Percentiles rank a stretch among this genome's conserved stretches.
Evolutionary conservation across 2,113 vertebrate genomes (phyloP).

Genomic region (Solenodon paradoxus): DNA sequence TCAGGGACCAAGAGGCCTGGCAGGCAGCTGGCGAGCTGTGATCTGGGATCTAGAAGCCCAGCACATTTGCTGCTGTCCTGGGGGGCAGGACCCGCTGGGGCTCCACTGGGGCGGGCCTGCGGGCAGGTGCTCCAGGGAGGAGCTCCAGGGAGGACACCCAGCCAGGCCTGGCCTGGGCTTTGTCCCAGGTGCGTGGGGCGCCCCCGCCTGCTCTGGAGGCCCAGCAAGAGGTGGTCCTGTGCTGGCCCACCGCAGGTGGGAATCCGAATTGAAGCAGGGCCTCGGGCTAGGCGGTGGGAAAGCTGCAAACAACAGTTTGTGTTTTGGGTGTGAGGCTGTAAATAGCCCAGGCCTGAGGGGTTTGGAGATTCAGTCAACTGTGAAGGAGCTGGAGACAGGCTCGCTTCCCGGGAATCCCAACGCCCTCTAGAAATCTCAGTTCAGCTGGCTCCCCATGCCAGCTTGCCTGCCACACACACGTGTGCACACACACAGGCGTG

Average conservation of each 20-base stretch:
- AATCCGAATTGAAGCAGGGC: neutral
- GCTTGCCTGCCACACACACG: neutral
- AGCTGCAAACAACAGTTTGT: constrained; percentile 69
- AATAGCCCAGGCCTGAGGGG: constrained; percentile 62
- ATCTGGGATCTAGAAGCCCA: constrained; percentile 2
- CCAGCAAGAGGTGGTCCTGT: neutral
- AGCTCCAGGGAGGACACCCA: too few species aligned
- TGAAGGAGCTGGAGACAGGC: constrained; percentile 14
- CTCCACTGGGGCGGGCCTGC: too few species aligned
- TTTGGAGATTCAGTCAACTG: constrained; percentile 36
- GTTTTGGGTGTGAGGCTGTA: constrained; percentile 64
- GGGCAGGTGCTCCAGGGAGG: too few species aligned
- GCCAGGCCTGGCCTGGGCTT: neutral
- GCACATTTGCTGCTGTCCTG: neutral
- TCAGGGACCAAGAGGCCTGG: neutral
- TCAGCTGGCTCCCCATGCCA: neutral
- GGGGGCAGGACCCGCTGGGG: neutral
- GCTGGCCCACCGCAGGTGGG: neutral
- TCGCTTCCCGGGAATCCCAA: constrained; percentile 41
- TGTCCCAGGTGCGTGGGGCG: too few species aligned
- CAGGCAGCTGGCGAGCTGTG: neutral
- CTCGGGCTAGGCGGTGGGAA: constrained; percentile 27
- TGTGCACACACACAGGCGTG: too few species aligned
- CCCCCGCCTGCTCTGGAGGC: too few species aligned
- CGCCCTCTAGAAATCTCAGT: neutral